A percentile compares a stretch with the other conserved stretches of the same genome.
These are phyloP conservation scores for Toxotes lorentzi DNA, from an alignment of 2,797 vertebrate genomes.

Conservation along the genomic window DNA sequence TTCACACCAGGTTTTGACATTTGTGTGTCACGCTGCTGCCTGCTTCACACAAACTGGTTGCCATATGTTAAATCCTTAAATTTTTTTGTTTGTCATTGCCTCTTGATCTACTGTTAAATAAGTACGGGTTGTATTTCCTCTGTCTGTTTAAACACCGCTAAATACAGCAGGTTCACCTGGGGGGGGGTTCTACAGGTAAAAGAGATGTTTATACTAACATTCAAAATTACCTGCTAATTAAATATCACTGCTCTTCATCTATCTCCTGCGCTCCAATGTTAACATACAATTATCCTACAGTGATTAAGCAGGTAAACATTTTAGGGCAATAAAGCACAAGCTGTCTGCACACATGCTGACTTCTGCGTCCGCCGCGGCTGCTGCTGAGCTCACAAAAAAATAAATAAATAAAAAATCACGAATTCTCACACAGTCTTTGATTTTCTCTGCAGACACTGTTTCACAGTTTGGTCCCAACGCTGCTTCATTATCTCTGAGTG, in stretches of 20 bases:
- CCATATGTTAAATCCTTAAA: slow-evolving; percentile 47
- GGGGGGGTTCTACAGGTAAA: slow-evolving; percentile 38
- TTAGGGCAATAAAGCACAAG: slow-evolving; percentile 55
- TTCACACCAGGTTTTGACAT: slow-evolving; percentile 74
- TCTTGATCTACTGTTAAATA: slow-evolving; percentile 35
- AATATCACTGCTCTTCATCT: slow-evolving; percentile 55
- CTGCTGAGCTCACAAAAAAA: slow-evolving; percentile 34
- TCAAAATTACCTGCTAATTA: slow-evolving; percentile 60
- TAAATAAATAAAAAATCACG: slow-evolving; percentile 6
- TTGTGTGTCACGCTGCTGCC: slow-evolving; percentile 57
- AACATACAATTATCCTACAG: slow-evolving; percentile 60
- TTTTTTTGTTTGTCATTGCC: slow-evolving; percentile 18
- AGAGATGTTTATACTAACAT: slow-evolving; percentile 43
- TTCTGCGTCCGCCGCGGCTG: slow-evolving; percentile 42
- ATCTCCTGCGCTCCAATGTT: slow-evolving; percentile 47
- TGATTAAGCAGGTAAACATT: slow-evolving; percentile 70
- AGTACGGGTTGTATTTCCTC: slow-evolving; percentile 23
- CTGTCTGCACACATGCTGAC: slow-evolving; percentile 29
- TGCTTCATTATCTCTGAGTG: slow-evolving; percentile 62
- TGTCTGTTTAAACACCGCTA: slow-evolving; percentile 31
- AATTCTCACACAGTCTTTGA: slow-evolving; percentile 63
- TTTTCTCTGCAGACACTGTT: slow-evolving; percentile 50
- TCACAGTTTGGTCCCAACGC: slow-evolving; percentile 52
- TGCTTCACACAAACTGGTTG: slow-evolving; percentile 53
- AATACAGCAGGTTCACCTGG: slow-evolving; percentile 2